Conservation (phyloP, 2,888 invertebrate genomes). For the Himalopsyche anomala region DNA sequence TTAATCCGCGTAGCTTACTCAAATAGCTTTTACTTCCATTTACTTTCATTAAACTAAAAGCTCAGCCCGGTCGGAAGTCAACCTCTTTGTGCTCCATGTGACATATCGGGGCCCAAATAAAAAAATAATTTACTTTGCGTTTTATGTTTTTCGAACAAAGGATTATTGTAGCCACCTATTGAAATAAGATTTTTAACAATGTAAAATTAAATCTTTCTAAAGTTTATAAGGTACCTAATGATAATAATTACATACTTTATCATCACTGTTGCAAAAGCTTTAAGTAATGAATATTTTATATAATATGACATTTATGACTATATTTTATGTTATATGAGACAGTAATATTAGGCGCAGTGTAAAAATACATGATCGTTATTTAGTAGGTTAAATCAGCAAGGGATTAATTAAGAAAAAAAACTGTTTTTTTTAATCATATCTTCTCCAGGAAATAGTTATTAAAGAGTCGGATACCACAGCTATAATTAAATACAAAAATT, state of each 20-base stretch:
- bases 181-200: slow-evolving; percentile 18
- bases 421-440: too few species aligned
- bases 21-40: slow-evolving; percentile 63
- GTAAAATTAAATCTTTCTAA: background rate
- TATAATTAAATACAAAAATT: too few species aligned
- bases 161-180: slow-evolving; percentile 22
- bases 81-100: slow-evolving; percentile 52
- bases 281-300: background rate
- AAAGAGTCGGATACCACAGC: too few species aligned
- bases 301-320: too few species aligned
- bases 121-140: slow-evolving; percentile 22
- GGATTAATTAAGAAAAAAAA: too few species aligned
- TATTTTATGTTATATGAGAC: too few species aligned
- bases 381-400: too few species aligned
- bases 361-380: too few species aligned
- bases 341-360: too few species aligned
- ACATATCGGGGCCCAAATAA: slow-evolving; percentile 39
- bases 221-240: background rate
- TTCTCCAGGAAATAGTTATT: too few species aligned
- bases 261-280: background rate
- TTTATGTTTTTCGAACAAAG: slow-evolving; percentile 33
- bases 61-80: slow-evolving; percentile 50
- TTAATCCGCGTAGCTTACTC: slow-evolving; percentile 63
- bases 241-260: background rate
- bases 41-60: slow-evolving; percentile 65